These are phyloP conservation scores for Philotrypesis tridentata DNA, from an alignment of 1,140 invertebrate species.

Conservation along the genomic window DNA sequence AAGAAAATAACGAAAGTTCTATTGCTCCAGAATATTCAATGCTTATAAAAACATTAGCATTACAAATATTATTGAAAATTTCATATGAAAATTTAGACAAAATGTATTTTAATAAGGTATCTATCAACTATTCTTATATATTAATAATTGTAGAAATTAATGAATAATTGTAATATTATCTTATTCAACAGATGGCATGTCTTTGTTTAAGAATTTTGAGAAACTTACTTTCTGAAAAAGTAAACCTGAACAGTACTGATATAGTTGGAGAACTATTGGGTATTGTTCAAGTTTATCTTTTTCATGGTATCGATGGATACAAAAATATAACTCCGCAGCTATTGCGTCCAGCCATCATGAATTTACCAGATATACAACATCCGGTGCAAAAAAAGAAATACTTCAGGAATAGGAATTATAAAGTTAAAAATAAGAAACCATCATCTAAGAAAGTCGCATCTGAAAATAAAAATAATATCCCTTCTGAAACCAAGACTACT, in stretches of 20 bases:
- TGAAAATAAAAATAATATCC: slow-evolving; percentile 51
- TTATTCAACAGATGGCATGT: slow-evolving; percentile 57
- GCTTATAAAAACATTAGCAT: slow-evolving; percentile 57
- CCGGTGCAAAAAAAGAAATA: slow-evolving; percentile 65
- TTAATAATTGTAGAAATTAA: background rate
- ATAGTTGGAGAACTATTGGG: slow-evolving; percentile 74
- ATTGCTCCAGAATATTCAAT: slow-evolving; percentile 56
- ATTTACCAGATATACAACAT: slow-evolving; percentile 71
- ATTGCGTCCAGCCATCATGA: slow-evolving; percentile 73
- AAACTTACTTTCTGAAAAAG: slow-evolving; percentile 53
- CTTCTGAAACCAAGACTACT: slow-evolving; percentile 52
- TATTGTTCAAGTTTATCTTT: slow-evolving; percentile 72
- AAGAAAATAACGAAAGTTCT: slow-evolving; percentile 45
- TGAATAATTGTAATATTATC: slow-evolving; percentile 24
- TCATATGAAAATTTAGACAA: slow-evolving; percentile 55
- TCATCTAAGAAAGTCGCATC: slow-evolving; percentile 58
- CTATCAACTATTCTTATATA: background rate
- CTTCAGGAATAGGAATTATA: slow-evolving; percentile 67
- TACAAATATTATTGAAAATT: slow-evolving; percentile 57
- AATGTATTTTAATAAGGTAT: slow-evolving; percentile 63
- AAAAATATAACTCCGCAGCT: slow-evolving; percentile 62
- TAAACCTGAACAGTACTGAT: slow-evolving; percentile 53
- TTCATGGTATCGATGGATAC: slow-evolving; percentile 70
- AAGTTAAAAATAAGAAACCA: slow-evolving; percentile 61
- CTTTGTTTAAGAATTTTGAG: slow-evolving; percentile 61